A percentile compares a stretch with the other conserved stretches of the same genome.
Conservation (phyloP, 2,888 invertebrate genomes). For the Cylloceria caligata region DNA sequence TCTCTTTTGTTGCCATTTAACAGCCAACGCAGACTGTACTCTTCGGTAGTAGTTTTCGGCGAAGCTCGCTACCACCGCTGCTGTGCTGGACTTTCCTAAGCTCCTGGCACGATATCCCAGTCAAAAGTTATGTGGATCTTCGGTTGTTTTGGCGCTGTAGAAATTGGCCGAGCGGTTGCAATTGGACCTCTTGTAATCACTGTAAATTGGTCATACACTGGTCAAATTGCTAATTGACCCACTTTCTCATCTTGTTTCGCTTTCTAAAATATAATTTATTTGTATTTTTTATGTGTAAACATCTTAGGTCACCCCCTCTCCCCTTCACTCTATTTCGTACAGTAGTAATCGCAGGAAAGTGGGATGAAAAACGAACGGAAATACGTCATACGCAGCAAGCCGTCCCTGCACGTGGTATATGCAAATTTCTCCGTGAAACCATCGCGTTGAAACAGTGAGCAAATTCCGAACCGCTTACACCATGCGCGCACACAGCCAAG, state of each 20-base stretch:
- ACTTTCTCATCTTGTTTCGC: neutral
- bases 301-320: no score
- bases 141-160: neutral
- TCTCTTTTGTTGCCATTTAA: slow-evolving; percentile 38
- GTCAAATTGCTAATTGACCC: neutral
- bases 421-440: no score
- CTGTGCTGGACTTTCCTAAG: slow-evolving; percentile 27
- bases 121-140: slow-evolving; percentile 26
- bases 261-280: neutral
- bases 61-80: slow-evolving; percentile 1
- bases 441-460: no score
- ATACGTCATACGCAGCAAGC: no score
- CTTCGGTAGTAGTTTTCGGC: slow-evolving; percentile 19
- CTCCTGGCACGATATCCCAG: slow-evolving; percentile 27
- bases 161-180: slow-evolving; percentile 4
- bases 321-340: no score
- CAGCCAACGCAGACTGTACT: slow-evolving; percentile 14
- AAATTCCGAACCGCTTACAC: no score
- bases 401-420: no score
- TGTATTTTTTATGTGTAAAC: no score
- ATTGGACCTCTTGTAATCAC: slow-evolving; percentile 1
- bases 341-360: no score
- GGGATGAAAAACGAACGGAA: no score
- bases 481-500: no score
- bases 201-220: slow-evolving; percentile 17